phyloP scores from a whole-genome alignment of 2,888 invertebrate genomes.

The Lissonota sp. region DNA sequence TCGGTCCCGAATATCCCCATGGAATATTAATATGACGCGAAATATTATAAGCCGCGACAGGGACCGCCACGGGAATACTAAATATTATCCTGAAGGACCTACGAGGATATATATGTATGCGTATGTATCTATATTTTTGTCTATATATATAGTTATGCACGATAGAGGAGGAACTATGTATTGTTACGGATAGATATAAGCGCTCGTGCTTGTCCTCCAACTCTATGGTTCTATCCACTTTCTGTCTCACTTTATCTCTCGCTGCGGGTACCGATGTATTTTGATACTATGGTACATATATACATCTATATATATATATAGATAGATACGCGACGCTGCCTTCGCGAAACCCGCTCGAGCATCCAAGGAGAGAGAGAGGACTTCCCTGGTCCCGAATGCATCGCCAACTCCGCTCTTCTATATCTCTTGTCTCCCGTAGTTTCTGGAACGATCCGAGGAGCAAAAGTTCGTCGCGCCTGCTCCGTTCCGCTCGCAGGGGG shows the following conservation, averaged over 20 bases:
- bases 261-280: slow-evolving; percentile 28
- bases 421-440: slow-evolving; percentile 20
- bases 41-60: slow-evolving; percentile 84
- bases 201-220: slow-evolving; percentile 50
- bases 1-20: slow-evolving; percentile 74
- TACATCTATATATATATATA: slow-evolving; percentile 5
- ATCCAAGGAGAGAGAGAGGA: slow-evolving; percentile 14
- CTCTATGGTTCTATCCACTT: slow-evolving; percentile 50
- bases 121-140: neutral
- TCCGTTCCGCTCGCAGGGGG: slow-evolving; percentile 22
- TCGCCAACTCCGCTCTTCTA: slow-evolving; percentile 35
- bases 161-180: slow-evolving; percentile 32
- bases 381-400: slow-evolving; percentile 33
- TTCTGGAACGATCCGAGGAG: slow-evolving; percentile 28
- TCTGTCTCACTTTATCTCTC: slow-evolving; percentile 39
- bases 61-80: slow-evolving; percentile 81
- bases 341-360: slow-evolving; percentile 23
- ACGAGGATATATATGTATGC: slow-evolving; percentile 24
- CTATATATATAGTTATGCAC: slow-evolving; percentile 13
- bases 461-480: slow-evolving; percentile 54
- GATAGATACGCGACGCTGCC: neutral
- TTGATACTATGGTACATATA: slow-evolving; percentile 10
- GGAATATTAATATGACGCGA: slow-evolving; percentile 84
- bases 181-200: slow-evolving; percentile 55
- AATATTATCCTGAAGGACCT: slow-evolving; percentile 79